Conservation (phyloP, 2,113 vertebrate genomes). For the Xiphophorus hellerii region DNA sequence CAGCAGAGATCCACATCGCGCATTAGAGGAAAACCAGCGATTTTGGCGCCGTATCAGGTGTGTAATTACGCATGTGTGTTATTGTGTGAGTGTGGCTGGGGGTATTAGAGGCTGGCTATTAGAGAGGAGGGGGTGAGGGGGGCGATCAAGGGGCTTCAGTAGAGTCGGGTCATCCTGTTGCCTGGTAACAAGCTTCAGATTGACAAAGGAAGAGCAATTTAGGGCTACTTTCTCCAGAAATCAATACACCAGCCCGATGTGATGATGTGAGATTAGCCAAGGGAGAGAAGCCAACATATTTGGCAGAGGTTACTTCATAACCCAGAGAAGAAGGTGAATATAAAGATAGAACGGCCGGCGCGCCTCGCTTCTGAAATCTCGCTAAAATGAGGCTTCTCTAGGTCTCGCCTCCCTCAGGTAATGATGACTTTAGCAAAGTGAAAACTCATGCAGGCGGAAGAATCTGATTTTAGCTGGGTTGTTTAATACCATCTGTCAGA, state of each 20-base stretch:
- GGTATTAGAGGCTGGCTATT: conserved; percentile 14
- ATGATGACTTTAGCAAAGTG: conserved; percentile 72
- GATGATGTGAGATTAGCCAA: conserved; percentile 85
- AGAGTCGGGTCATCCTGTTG: conserved; percentile 83
- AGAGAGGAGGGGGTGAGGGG: conserved; percentile 22
- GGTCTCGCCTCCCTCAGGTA: conserved; percentile 62
- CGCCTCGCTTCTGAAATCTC: conserved; percentile 56
- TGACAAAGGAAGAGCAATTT: conserved; percentile 87
- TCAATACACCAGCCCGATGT: conserved; percentile 87
- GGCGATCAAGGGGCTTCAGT: conserved; percentile 49
- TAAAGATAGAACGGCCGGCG: conserved; percentile 62
- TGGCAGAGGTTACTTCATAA: conserved; percentile 75
- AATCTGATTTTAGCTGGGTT: conserved; percentile 71
- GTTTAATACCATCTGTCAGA: conserved; percentile 72
- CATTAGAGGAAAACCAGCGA: conserved; percentile 54
- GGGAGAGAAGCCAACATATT: conserved; percentile 79
- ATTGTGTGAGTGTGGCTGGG: conserved; percentile 21
- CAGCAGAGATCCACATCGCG: conserved; percentile 38
- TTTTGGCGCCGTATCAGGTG: conserved; percentile 68
- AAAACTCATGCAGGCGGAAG: conserved; percentile 61
- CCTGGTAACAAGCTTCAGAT: conserved; percentile 83
- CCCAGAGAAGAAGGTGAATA: conserved; percentile 63
- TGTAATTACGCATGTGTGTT: conserved; percentile 55
- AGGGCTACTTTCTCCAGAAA: conserved; percentile 82
- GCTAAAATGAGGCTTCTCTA: conserved; percentile 67